phyloP scores from a whole-genome alignment of 2,797 vertebrate genomes.

The Chaunax sp. region DNA sequence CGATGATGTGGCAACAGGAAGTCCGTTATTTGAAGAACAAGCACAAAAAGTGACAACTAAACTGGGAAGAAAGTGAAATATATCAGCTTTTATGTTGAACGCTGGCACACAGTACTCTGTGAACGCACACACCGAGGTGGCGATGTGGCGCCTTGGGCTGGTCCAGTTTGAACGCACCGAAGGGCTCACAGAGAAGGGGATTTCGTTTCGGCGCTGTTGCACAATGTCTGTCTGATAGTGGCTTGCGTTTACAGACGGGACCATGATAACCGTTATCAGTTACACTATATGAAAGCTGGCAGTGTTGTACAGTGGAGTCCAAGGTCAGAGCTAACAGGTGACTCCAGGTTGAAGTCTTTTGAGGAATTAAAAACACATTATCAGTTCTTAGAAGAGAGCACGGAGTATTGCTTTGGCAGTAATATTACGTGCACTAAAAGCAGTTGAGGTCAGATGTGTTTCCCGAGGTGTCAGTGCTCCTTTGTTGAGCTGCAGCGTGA shows the following conservation, averaged over 20 bases:
- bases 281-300: slow-evolving; percentile 8
- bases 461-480: neutral
- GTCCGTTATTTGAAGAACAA: too few species aligned
- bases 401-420: neutral
- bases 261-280: slow-evolving; percentile 27
- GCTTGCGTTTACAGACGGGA: slow-evolving; percentile 24
- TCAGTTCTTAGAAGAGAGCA: slow-evolving; percentile 1
- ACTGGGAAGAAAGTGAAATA: too few species aligned
- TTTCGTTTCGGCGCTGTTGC: too few species aligned
- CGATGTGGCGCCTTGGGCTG: too few species aligned
- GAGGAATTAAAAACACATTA: neutral
- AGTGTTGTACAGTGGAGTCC: slow-evolving; percentile 8
- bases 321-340: slow-evolving; percentile 32
- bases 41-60: too few species aligned
- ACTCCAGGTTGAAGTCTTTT: neutral
- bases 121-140: too few species aligned
- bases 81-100: too few species aligned
- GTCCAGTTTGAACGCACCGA: too few species aligned
- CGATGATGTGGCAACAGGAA: too few species aligned
- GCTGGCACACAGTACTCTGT: too few species aligned
- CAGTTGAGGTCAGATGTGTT: neutral
- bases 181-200: too few species aligned
- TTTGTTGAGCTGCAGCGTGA: neutral
- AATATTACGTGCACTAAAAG: neutral
- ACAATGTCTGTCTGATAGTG: too few species aligned